Conservation (phyloP, 2,888 invertebrate genomes). For the Cosmia trapezina region DNA sequence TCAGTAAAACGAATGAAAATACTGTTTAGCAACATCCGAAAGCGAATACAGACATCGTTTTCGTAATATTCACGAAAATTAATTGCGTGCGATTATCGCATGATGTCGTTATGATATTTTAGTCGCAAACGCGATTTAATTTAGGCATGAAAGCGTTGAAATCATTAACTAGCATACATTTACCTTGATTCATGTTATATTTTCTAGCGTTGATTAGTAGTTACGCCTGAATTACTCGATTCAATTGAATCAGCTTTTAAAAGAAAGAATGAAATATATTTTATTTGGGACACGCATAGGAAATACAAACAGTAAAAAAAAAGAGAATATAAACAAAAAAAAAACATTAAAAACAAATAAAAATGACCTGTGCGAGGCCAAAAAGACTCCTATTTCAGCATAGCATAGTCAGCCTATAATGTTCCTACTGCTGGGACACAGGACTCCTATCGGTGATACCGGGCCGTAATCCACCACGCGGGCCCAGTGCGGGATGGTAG, state of each 20-base stretch:
- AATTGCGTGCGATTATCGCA: conserved; percentile 50
- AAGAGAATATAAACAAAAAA: no score
- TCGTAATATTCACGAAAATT: conserved; percentile 27
- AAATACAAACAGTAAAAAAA: no score
- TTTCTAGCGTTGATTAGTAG: not conserved
- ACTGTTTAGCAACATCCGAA: conserved; percentile 1
- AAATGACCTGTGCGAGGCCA: no score
- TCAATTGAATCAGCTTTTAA: not conserved
- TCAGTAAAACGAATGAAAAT: not conserved
- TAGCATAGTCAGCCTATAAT: no score
- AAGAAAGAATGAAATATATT: no score
- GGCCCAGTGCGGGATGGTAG: no score
- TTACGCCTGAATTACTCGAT: not conserved
- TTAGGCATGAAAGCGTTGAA: conserved; percentile 32
- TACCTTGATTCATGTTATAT: conserved; percentile 16
- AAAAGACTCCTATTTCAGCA: no score
- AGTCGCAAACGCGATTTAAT: conserved; percentile 35
- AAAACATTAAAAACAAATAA: no score
- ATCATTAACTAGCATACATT: conserved; percentile 28
- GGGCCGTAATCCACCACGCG: no score
- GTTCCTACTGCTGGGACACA: no score
- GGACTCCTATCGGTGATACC: no score
- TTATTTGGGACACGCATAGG: no score
- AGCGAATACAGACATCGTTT: conserved; percentile 9
- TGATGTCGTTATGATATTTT: conserved; percentile 40